Conservation (phyloP, 1,140 invertebrate species). For the Bombus vancouverensis region DNA sequence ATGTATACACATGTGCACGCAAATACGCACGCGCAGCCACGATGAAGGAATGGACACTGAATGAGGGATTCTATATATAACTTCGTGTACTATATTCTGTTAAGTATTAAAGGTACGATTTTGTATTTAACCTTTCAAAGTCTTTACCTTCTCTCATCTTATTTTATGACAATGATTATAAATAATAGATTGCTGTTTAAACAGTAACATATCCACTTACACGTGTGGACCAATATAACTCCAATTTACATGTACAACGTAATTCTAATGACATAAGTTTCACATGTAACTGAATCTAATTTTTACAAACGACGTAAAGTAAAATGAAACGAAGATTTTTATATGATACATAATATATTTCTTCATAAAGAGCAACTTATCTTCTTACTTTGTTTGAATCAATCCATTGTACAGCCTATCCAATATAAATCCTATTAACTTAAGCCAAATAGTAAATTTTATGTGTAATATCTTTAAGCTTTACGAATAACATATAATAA, state of each 20-base stretch:
- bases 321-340: neutral
- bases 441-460: no score
- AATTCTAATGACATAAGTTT: no score
- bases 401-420: no score
- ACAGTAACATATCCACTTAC: neutral
- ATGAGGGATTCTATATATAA: constrained; percentile 7
- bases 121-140: neutral
- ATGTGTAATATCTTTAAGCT: no score
- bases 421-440: no score
- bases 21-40: neutral
- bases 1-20: no score
- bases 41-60: neutral
- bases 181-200: neutral
- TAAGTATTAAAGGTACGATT: neutral
- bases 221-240: neutral
- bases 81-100: neutral
- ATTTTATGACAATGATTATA: neutral
- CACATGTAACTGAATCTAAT: no score
- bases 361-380: no score
- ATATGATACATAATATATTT: no score
- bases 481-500: no score
- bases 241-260: no score
- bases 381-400: no score
- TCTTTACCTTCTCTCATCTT: neutral
- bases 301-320: neutral